phyloP scores from a whole-genome alignment of 2,888 invertebrate species.

The Girardia tigrina region DNA sequence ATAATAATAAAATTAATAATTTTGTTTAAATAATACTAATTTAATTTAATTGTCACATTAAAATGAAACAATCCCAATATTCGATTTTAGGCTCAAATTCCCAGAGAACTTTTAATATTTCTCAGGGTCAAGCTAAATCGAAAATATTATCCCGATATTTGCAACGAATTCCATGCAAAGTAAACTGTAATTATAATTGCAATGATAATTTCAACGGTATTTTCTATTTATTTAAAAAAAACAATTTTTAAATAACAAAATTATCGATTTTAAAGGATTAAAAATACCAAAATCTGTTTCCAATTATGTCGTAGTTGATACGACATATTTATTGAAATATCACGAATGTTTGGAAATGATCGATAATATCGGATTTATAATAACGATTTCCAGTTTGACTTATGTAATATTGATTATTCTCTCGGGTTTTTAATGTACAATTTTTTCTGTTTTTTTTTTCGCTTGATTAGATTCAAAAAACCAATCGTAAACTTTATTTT shows the following conservation, averaged over 20 bases:
- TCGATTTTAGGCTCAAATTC: neutral
- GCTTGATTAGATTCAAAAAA: neutral
- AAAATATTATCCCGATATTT: neutral
- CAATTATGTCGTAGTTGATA: slow-evolving; percentile 1
- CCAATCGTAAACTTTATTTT: slow-evolving; percentile 5
- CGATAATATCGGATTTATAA: neutral
- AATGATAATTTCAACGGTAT: neutral
- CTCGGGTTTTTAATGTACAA: too few species aligned
- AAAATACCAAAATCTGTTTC: neutral
- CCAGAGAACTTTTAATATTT: neutral
- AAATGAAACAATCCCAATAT: neutral
- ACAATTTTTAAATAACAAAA: too few species aligned
- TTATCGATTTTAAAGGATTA: too few species aligned
- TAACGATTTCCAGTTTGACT: neutral
- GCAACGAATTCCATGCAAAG: neutral
- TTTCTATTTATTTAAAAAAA: neutral
- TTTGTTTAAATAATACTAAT: slow-evolving; percentile 7
- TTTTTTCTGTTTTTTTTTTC: too few species aligned
- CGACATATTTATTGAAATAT: neutral
- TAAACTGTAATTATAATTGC: neutral
- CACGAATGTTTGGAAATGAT: neutral
- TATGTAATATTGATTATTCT: neutral
- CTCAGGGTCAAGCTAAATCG: neutral
- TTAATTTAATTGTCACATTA: neutral
- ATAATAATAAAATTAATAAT: neutral